A percentile compares a stretch with the other conserved stretches of the same genome.
phyloP scores from a whole-genome alignment of 2,113 vertebrate species.

The Serilophus lunatus region DNA sequence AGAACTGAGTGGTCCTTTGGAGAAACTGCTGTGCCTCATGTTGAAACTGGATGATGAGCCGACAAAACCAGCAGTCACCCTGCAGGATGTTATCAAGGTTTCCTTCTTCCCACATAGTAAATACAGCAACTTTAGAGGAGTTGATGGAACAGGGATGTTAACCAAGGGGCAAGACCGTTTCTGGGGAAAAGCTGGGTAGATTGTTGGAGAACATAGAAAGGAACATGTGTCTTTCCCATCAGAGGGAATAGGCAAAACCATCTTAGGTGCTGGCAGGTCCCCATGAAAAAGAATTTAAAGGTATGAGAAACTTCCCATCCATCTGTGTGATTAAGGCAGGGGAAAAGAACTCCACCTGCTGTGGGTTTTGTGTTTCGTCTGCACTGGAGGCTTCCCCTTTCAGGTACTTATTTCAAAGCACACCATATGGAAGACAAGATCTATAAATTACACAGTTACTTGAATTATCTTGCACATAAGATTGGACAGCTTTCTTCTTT shows the following conservation, averaged over 20 bases:
- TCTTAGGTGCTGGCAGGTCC: not conserved
- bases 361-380: not conserved
- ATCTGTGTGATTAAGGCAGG: not conserved
- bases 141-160: not conserved
- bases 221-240: not conserved
- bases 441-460: not conserved
- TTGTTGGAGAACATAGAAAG: not conserved
- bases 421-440: not conserved
- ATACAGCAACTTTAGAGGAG: not conserved
- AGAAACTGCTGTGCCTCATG: conserved; percentile 70
- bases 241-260: not conserved
- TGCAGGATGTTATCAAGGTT: conserved; percentile 74
- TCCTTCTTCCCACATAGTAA: not conserved
- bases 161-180: not conserved
- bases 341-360: not conserved
- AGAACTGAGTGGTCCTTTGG: conserved; percentile 65
- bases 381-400: not conserved
- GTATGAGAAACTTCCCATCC: not conserved
- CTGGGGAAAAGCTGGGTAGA: not conserved
- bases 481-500: not conserved
- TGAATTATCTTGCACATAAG: not conserved
- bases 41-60: conserved; percentile 50
- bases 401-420: not conserved
- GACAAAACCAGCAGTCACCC: not conserved
- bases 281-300: not conserved